Evolutionary conservation across 2,797 vertebrate genomes (phyloP).

Genomic region (Alfaro cultratus): DNA sequence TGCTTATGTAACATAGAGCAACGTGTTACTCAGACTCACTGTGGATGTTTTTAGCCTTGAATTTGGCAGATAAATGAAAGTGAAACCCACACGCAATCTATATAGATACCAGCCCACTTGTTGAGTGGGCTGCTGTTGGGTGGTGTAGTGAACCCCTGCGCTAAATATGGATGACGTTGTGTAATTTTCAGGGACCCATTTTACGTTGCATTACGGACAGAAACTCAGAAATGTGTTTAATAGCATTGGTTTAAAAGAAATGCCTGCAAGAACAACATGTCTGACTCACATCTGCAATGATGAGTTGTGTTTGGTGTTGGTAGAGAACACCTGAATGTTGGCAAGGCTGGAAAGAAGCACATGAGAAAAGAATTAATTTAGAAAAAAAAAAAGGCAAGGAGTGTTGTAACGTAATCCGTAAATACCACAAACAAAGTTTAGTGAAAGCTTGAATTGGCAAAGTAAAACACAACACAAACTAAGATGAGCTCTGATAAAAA

Average conservation of each 20-base stretch:
- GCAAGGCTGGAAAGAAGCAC: background rate
- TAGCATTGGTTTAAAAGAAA: slow-evolving; percentile 7
- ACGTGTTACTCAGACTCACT: slow-evolving; percentile 18
- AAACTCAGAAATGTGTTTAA: background rate
- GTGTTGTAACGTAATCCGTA: background rate
- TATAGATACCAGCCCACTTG: slow-evolving; percentile 66
- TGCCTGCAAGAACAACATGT: background rate
- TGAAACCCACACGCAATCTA: slow-evolving; percentile 52
- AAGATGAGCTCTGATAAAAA: background rate
- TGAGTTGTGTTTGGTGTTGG: background rate
- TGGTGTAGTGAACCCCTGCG: slow-evolving; percentile 40
- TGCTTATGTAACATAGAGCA: slow-evolving; percentile 32
- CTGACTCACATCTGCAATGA: background rate
- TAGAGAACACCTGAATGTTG: background rate
- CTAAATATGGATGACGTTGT: slow-evolving; percentile 61
- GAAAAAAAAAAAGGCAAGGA: background rate
- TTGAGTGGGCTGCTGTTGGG: slow-evolving; percentile 62
- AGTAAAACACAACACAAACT: background rate
- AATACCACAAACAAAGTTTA: background rate
- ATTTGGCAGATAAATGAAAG: slow-evolving; percentile 33
- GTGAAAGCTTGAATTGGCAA: background rate
- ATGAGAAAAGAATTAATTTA: background rate
- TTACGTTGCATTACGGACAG: background rate
- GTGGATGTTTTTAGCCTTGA: slow-evolving; percentile 45
- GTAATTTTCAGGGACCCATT: slow-evolving; percentile 46